phyloP scores from a whole-genome alignment of 30 jellyfish, hydroid and myxozoan genomes.

The Turritopsis dohrnii region DNA sequence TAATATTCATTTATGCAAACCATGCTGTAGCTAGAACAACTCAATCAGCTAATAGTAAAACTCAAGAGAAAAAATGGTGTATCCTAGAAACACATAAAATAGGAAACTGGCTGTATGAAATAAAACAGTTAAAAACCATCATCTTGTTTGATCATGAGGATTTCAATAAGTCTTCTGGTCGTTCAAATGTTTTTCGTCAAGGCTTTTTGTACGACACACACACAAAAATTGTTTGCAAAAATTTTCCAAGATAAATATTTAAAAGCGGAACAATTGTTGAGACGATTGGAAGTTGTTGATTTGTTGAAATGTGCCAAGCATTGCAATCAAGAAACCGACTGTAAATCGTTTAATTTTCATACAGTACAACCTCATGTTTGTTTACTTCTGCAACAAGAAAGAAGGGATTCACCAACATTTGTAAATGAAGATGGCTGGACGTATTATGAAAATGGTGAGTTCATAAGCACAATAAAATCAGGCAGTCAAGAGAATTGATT shows the following conservation, averaged over 20 bases:
- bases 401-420: background rate
- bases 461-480: no score
- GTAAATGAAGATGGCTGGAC: background rate
- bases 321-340: background rate
- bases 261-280: background rate
- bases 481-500: no score
- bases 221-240: background rate
- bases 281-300: background rate
- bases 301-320: background rate
- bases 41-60: background rate
- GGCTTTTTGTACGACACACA: background rate
- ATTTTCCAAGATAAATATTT: background rate
- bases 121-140: background rate
- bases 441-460: background rate
- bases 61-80: background rate
- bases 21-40: background rate
- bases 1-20: background rate
- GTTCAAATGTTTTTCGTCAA: no score
- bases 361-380: background rate
- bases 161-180: background rate
- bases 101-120: background rate
- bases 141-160: background rate
- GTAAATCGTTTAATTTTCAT: background rate
- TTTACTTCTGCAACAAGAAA: background rate
- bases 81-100: background rate